These are phyloP conservation scores for Columba janthina DNA, from an alignment of 2,113 vertebrate genomes.

Conservation along the genomic window DNA sequence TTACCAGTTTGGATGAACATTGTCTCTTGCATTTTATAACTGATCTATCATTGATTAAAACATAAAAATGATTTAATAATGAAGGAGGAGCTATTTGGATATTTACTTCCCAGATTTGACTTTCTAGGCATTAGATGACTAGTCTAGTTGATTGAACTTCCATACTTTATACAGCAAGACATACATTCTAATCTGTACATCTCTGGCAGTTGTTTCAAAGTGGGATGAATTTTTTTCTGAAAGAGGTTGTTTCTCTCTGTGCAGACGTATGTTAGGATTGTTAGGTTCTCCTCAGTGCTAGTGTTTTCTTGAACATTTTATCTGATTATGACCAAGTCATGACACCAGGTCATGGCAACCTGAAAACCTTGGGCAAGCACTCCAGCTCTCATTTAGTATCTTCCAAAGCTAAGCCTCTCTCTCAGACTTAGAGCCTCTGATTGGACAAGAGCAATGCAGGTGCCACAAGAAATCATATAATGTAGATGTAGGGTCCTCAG, in stretches of 20 bases:
- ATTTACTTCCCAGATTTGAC: not conserved
- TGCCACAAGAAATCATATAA: not conserved
- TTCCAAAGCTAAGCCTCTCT: not conserved
- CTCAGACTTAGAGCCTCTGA: not conserved
- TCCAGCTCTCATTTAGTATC: not conserved
- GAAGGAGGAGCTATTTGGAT: not conserved
- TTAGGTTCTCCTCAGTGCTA: not conserved
- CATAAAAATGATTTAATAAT: not conserved
- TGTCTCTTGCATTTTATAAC: not conserved
- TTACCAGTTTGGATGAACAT: not conserved
- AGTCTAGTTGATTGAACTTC: not conserved
- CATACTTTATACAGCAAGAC: not conserved
- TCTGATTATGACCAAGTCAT: not conserved
- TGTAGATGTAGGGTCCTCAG: not conserved
- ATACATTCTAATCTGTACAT: not conserved
- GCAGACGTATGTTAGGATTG: not conserved
- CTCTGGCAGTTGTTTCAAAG: not conserved
- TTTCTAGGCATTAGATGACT: not conserved
- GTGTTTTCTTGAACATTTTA: not conserved
- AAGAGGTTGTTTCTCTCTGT: not conserved
- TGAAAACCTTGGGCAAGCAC: not conserved
- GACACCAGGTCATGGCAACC: not conserved
- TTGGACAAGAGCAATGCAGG: not conserved
- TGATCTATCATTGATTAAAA: not conserved
- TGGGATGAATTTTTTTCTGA: not conserved